phyloP scores from a whole-genome alignment of 35 echinoderm and acorn worm genomes.

The Apostichopus japonicus region DNA sequence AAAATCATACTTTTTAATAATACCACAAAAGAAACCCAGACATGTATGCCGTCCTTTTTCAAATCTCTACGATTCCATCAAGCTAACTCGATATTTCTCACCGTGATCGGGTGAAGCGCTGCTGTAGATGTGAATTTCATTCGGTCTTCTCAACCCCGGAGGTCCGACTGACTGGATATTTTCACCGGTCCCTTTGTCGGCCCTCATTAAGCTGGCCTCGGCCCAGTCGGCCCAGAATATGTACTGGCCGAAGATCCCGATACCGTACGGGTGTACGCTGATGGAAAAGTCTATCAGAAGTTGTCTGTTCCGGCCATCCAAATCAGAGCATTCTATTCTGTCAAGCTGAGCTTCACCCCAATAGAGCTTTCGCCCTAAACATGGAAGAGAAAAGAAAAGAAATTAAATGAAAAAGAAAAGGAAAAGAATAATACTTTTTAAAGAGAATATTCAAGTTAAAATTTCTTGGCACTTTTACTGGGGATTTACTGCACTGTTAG shows the following conservation, averaged over 20 bases:
- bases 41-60: not conserved
- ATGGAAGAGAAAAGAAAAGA: not conserved
- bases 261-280: conserved; percentile 27
- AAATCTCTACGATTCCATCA: not conserved
- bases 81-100: not conserved
- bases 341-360: conserved; percentile 17
- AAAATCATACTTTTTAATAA: too few relatives aligned
- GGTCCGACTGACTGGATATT: not conserved
- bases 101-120: not conserved
- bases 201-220: conserved; percentile 18
- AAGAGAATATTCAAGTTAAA: too few relatives aligned
- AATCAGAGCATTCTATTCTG: conserved; percentile 12
- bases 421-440: too few relatives aligned
- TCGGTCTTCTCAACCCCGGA: not conserved
- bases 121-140: conserved; percentile 30
- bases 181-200: conserved; percentile 8
- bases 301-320: not conserved
- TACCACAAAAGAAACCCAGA: too few relatives aligned
- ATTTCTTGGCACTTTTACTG: too few relatives aligned
- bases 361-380: conserved; percentile 19
- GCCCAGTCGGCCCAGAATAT: conserved; percentile 47
- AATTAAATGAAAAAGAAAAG: too few relatives aligned
- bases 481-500: too few relatives aligned
- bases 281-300: not conserved
- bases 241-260: not conserved